Evolutionary conservation across 2,797 vertebrate genomes (phyloP).

Genomic region (Acipenser ruthenus): DNA sequence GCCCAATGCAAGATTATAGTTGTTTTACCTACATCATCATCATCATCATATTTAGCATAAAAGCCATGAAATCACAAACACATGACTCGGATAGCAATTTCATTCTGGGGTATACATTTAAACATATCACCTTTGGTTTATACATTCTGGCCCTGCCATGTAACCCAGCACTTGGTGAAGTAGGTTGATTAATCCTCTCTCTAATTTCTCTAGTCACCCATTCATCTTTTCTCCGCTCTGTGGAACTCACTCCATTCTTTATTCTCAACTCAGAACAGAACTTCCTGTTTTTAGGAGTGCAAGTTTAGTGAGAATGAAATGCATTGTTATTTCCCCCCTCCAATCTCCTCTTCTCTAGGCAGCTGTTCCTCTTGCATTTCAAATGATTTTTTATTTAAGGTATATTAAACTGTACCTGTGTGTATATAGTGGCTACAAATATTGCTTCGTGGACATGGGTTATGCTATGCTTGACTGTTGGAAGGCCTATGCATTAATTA

Average conservation of each 20-base stretch:
- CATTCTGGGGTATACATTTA: too few relatives aligned
- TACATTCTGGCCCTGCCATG: not conserved
- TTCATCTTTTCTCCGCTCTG: conserved; percentile 13
- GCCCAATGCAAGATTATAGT: too few relatives aligned
- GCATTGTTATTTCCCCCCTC: not conserved
- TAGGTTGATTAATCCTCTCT: conserved; percentile 13
- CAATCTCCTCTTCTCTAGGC: not conserved
- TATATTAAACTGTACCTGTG: too few relatives aligned
- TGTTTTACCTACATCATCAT: too few relatives aligned
- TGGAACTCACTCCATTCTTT: conserved; percentile 1
- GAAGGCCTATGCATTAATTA: too few relatives aligned
- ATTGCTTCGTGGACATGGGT: too few relatives aligned
- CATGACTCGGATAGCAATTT: too few relatives aligned
- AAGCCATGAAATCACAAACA: too few relatives aligned
- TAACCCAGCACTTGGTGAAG: not conserved
- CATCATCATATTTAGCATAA: too few relatives aligned
- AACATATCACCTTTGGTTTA: not conserved
- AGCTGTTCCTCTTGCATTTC: not conserved
- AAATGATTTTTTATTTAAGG: too few relatives aligned
- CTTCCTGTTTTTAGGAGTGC: conserved; percentile 1
- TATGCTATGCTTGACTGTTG: too few relatives aligned
- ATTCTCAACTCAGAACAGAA: not conserved
- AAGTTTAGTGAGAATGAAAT: not conserved
- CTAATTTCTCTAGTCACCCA: conserved; percentile 15
- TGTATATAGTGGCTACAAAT: too few relatives aligned